Evolutionary conservation across 2,113 vertebrate genomes (phyloP).

Genomic region (Danio rerio): DNA sequence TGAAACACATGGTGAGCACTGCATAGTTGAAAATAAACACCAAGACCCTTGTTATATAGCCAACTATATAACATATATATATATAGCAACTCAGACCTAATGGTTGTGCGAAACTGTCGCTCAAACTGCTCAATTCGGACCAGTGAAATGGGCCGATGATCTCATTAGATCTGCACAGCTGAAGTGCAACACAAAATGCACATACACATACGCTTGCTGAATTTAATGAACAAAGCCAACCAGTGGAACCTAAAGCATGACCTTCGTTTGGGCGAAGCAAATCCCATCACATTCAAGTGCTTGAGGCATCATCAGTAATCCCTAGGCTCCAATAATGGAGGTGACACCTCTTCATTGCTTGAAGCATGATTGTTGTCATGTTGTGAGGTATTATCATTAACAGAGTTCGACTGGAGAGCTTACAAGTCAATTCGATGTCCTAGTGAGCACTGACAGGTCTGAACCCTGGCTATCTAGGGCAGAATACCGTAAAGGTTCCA

Average conservation of each 20-base stretch:
- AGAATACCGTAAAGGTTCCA: not conserved
- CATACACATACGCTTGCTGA: slow-evolving; percentile 20
- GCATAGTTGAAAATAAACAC: slow-evolving; percentile 17
- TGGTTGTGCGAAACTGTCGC: slow-evolving; percentile 22
- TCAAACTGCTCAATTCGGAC: slow-evolving; percentile 23
- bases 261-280: slow-evolving; percentile 24
- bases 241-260: slow-evolving; percentile 34
- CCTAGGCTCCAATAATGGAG: slow-evolving; percentile 17
- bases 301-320: slow-evolving; percentile 43
- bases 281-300: slow-evolving; percentile 45
- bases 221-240: not conserved
- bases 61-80: too few relatives aligned
- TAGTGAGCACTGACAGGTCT: not conserved
- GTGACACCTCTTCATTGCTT: slow-evolving; percentile 6
- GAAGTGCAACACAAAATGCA: slow-evolving; percentile 22
- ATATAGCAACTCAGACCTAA: slow-evolving; percentile 17
- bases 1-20: slow-evolving; percentile 2
- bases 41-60: slow-evolving; percentile 33
- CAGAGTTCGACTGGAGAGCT: slow-evolving; percentile 18
- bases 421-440: not conserved
- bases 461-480: not conserved
- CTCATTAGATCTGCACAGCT: slow-evolving; percentile 49
- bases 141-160: slow-evolving; percentile 53
- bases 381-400: slow-evolving; percentile 37
- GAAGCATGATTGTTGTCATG: slow-evolving; percentile 1